Evolutionary conservation across 2,113 vertebrate species (phyloP), one percentile per base, ranked within the genome.

Genomic region (Calyptommatus sinebrachiatus): DNA sequence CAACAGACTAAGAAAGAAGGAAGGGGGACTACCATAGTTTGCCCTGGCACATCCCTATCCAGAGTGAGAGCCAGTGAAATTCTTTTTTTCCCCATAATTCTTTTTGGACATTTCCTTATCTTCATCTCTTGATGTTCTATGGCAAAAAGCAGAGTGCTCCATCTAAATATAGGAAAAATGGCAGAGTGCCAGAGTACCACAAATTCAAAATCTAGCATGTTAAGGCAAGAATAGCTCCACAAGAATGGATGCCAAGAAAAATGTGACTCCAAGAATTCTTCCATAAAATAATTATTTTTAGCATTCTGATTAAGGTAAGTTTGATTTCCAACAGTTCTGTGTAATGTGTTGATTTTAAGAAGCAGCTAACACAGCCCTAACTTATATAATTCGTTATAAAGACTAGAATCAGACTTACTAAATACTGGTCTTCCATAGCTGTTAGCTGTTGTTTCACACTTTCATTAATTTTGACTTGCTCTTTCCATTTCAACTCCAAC

Each of bases 401-500:
- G 83, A 50, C 8, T 86, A 84, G 57, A 18, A 67, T 14, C 41
- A 48, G 45, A 90, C 96, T 92, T 92, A 99, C 98, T 94, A 97
- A 96, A 86, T 95, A 98, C 83, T 94, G 97, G 90, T 98, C 96
- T 80, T 99, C 96, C 90, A 96, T 95, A 70, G 95, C 91, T 78
- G 95, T 95, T 85, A 98, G 89, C 89, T 97, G 97, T 80, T 97
- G 88, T 91, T 97, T 98, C 82, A 98, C 87, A 83, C 88, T 82
- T 57, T 97, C 97, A 20, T 96, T 97, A 88, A 94, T 94, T 94
- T 99, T 97, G 85, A 97, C 84, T 88, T 99, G 98, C 87, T 99
- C 97, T 87, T 98, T 99, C 94, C 96, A 97, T 88, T 98, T 99
- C 92, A 97, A 89, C 89, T 98, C 97, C 95, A 97, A 93, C 92